Percentiles rank a stretch among this genome's conserved stretches.
These are phyloP conservation scores for Neuroterus valhalla DNA, from an alignment of 1,140 invertebrate genomes.

Conservation along the genomic window DNA sequence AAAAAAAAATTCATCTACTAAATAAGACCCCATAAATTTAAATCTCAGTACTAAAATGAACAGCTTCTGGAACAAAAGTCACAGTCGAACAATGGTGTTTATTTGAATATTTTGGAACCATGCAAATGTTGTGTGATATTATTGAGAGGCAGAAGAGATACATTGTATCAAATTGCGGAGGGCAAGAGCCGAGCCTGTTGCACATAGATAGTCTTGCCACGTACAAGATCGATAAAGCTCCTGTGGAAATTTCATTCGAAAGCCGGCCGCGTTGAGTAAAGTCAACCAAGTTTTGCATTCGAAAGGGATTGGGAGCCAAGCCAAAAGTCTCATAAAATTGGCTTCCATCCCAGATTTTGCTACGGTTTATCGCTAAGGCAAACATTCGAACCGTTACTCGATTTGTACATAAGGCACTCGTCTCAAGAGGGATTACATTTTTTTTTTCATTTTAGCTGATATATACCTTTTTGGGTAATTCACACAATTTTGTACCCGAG, in stretches of 20 bases:
- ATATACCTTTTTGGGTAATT: background rate
- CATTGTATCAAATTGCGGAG: constrained; percentile 6
- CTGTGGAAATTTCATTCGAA: constrained; percentile 49
- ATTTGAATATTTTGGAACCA: no score
- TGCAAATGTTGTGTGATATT: no score
- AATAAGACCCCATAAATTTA: no score
- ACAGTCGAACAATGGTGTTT: no score
- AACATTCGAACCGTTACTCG: background rate
- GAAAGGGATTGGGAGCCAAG: constrained; percentile 57
- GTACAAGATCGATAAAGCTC: constrained; percentile 55
- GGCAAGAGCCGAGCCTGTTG: constrained; percentile 52
- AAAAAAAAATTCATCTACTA: no score
- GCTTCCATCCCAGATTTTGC: constrained; percentile 47
- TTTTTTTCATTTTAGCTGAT: background rate
- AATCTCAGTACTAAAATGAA: no score
- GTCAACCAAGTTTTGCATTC: constrained; percentile 33
- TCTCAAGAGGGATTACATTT: background rate
- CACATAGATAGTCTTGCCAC: constrained; percentile 44
- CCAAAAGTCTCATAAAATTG: constrained; percentile 59
- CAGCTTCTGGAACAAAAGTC: no score
- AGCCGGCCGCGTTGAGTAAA: constrained; percentile 39
- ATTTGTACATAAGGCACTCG: background rate
- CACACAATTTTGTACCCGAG: no score
- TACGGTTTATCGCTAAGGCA: background rate
- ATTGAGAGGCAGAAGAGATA: background rate